Conservation (phyloP, 2,113 vertebrate genomes). For the Apeltes quadracus region DNA sequence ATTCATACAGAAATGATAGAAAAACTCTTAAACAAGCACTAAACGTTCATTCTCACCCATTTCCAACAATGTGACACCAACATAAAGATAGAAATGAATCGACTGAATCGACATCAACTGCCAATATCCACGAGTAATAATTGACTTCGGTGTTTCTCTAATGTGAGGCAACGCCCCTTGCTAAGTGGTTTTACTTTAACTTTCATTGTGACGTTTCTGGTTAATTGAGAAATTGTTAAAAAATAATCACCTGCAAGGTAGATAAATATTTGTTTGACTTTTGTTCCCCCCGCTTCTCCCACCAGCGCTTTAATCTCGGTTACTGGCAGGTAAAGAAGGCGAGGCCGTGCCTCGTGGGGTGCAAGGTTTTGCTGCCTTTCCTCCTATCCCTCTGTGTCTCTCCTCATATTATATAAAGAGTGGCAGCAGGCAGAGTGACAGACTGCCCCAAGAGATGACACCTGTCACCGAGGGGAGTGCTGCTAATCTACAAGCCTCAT, state of each 20-base stretch:
- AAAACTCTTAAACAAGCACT: neutral
- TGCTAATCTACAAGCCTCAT: constrained; percentile 97
- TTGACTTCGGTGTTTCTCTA: constrained; percentile 23
- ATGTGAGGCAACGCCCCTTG: constrained; percentile 29
- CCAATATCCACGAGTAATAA: constrained; percentile 46
- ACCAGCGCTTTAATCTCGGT: constrained; percentile 75
- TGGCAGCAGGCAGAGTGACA: constrained; percentile 97
- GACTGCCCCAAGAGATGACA: constrained; percentile 99
- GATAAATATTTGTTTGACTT: constrained; percentile 63
- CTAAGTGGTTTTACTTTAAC: constrained; percentile 29
- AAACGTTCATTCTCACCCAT: neutral
- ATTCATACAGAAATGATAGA: neutral
- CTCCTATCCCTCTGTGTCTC: constrained; percentile 50
- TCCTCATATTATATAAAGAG: constrained; percentile 90
- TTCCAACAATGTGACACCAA: constrained; percentile 9
- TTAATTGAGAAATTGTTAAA: constrained; percentile 39
- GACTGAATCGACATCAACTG: constrained; percentile 22
- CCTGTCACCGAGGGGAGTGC: constrained; percentile 95
- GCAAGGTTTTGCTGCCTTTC: constrained; percentile 69
- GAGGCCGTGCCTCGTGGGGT: constrained; percentile 71
- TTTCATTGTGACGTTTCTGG: constrained; percentile 29
- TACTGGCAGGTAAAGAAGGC: constrained; percentile 72
- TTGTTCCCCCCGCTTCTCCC: constrained; percentile 51
- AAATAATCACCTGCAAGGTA: constrained; percentile 24
- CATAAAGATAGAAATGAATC: constrained; percentile 23